Evolutionary conservation across 23 tunicate species (phyloP).

Genomic region (Halocynthia roretzi): DNA sequence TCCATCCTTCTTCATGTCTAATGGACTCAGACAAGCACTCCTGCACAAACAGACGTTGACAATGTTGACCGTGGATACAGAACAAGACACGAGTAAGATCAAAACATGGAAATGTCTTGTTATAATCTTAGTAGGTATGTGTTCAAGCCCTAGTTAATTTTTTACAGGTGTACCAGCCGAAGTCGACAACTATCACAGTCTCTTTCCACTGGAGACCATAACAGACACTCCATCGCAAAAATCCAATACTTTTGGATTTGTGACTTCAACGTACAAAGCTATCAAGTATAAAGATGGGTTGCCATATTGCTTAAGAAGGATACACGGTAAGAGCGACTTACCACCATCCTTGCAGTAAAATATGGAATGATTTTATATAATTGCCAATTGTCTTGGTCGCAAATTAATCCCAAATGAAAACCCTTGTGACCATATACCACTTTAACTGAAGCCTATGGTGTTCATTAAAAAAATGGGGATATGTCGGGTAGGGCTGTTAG

Average conservation of each 20-base stretch:
- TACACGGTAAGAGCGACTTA: slow-evolving; percentile 60
- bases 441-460: too few relatives aligned
- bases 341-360: background rate
- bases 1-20: slow-evolving; percentile 80
- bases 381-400: too few relatives aligned
- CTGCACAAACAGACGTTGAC: slow-evolving; percentile 68
- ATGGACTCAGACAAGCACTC: slow-evolving; percentile 62
- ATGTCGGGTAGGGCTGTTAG: too few relatives aligned
- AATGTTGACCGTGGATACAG: slow-evolving; percentile 85
- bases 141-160: background rate
- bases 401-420: too few relatives aligned
- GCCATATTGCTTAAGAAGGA: slow-evolving; percentile 79
- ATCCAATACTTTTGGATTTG: slow-evolving; percentile 59
- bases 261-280: slow-evolving; percentile 88
- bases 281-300: slow-evolving; percentile 86
- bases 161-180: slow-evolving; percentile 81
- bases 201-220: slow-evolving; percentile 78
- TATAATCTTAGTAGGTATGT: background rate
- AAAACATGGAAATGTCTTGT: background rate
- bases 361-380: too few relatives aligned
- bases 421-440: too few relatives aligned
- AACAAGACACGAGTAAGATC: slow-evolving; percentile 74
- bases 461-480: too few relatives aligned
- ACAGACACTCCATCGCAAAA: slow-evolving; percentile 53
- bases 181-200: slow-evolving; percentile 86